Base-by-base conservation (phyloP, 2,797 vertebrate species). In the Characodon lateralis region DNA sequence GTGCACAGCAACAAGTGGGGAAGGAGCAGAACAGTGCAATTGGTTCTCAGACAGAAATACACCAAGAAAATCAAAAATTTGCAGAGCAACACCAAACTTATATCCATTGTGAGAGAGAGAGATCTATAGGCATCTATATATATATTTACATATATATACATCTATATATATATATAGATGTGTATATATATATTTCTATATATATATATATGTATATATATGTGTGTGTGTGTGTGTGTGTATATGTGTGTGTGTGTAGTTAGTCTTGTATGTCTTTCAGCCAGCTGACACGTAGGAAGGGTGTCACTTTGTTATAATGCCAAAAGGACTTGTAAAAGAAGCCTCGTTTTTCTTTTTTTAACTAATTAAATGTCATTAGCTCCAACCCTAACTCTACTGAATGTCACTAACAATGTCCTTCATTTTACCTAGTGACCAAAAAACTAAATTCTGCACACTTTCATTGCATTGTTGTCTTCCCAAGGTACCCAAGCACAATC, bases 401-500 rank as follows among this genome's bases (percentile, higher is more conserved):
- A 35, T 35, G 35, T 35, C 35, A 35, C 35, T 35, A n/a, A 26
- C 46, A 10, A 14, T 16, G 24, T n/a, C 66, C 13, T 55, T 53
- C 20, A 24, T 55, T 22, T 55, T 3, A 55, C 6, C 22, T 7
- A n/a, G 22, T 43, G 35, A n/a, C 24, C 12, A 14, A 4, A 46
- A n/a, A n/a, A 26, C 22, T 13, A 72, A 72, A 50, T 66, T 39
- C 3, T 10, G 2, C 39, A 12, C 9, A 2, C 20, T 41, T 20
- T 1, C 4, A 75, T 66, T 76, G 41, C 24, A 1, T 73, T 56
- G 2, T 78, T 72, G 0, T 50, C 78, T 26, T 78, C 43, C 71
- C 26, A 85, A 99, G 98, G 95, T 97, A 97, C 88, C 95, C 97
- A 50, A 97, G 91, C 88, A 96, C 97, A 24, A 95, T 96, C 61